A percentile compares a stretch with the other conserved stretches of the same genome.
phyloP scores from a whole-genome alignment of 2,888 invertebrate species.

The Gnatocerus cornutus region DNA sequence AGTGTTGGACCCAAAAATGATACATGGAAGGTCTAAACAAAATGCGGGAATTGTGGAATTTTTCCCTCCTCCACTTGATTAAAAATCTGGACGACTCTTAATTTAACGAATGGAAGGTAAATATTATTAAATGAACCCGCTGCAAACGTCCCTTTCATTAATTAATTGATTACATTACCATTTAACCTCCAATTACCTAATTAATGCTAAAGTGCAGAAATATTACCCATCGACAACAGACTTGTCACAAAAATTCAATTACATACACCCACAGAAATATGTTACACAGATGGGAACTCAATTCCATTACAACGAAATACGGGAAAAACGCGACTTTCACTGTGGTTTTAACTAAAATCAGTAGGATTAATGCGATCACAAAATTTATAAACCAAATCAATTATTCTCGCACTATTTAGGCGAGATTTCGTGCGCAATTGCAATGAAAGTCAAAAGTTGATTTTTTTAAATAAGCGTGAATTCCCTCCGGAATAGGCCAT shows the following conservation, averaged over 20 bases:
- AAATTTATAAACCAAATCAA: too few relatives aligned
- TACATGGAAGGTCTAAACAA: slow-evolving; percentile 17
- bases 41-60: slow-evolving; percentile 13
- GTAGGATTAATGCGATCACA: too few relatives aligned
- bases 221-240: slow-evolving; percentile 1
- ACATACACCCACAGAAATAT: slow-evolving; percentile 1
- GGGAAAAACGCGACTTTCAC: not conserved
- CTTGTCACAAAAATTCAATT: slow-evolving; percentile 2
- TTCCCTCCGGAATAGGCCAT: slow-evolving; percentile 25
- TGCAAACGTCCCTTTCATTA: slow-evolving; percentile 9
- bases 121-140: slow-evolving; percentile 30
- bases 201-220: slow-evolving; percentile 17
- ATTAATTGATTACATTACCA: slow-evolving; percentile 28
- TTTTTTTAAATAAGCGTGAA: slow-evolving; percentile 30
- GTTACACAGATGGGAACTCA: not conserved
- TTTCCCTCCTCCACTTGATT: slow-evolving; percentile 21
- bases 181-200: slow-evolving; percentile 36
- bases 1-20: slow-evolving; percentile 26
- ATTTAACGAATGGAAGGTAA: slow-evolving; percentile 29
- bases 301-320: not conserved
- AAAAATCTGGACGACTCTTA: slow-evolving; percentile 32
- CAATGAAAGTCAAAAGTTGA: slow-evolving; percentile 18
- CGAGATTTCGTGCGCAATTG: slow-evolving; percentile 8
- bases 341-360: too few relatives aligned
- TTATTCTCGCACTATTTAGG: not conserved